A percentile compares a stretch with the other conserved stretches of the same genome.
Evolutionary conservation across 2,888 invertebrate species (phyloP).

Genomic region (Volucella inflata): DNA sequence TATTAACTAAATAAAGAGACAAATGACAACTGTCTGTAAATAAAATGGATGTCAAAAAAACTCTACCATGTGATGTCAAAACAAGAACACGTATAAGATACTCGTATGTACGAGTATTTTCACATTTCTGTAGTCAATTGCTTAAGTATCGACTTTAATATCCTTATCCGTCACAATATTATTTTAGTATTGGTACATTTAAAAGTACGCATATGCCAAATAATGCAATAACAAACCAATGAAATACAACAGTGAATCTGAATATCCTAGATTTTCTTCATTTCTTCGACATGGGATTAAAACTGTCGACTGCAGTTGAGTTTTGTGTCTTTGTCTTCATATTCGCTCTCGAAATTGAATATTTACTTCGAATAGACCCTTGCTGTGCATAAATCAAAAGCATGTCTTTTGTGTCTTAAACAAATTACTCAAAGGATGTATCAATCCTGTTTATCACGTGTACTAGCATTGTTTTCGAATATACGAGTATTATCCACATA

Average conservation of each 20-base stretch:
- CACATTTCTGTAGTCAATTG: conserved; percentile 38
- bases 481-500: not conserved
- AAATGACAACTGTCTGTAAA: conserved; percentile 30
- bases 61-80: not conserved
- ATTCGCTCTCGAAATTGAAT: conserved; percentile 8
- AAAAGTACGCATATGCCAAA: conserved; percentile 35
- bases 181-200: conserved; percentile 30
- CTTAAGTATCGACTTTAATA: conserved; percentile 34
- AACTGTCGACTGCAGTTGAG: conserved; percentile 68
- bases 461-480: not conserved
- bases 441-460: conserved; percentile 16
- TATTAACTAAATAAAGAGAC: conserved; percentile 23
- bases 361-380: conserved; percentile 31
- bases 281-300: conserved; percentile 55
- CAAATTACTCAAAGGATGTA: conserved; percentile 14
- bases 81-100: conserved; percentile 37
- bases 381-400: conserved; percentile 65
- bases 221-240: conserved; percentile 37
- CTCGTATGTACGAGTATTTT: conserved; percentile 13
- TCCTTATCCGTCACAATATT: conserved; percentile 19
- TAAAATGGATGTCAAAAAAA: conserved; percentile 40
- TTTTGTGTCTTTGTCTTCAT: conserved; percentile 32
- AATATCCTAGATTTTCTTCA: conserved; percentile 32
- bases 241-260: conserved; percentile 53
- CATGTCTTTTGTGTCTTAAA: conserved; percentile 17